Percentiles rank a stretch among this genome's conserved stretches.
These are phyloP conservation scores for Molossus alvarezi DNA, from an alignment of 2,797 vertebrate genomes.

Conservation along the genomic window DNA sequence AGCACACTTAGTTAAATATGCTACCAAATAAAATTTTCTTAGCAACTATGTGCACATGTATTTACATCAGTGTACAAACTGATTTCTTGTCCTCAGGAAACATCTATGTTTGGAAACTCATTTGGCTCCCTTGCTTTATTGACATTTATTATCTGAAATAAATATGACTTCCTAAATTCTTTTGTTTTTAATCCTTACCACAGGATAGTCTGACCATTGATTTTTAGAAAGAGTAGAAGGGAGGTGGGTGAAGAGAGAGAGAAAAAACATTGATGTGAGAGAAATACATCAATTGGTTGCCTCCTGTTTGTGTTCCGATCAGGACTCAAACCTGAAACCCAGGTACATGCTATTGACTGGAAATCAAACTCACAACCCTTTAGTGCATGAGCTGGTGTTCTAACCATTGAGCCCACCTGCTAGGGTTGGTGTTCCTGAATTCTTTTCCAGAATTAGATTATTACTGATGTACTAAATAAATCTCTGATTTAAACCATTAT, in stretches of 20 bases:
- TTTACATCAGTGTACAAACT: neutral
- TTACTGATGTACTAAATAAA: neutral
- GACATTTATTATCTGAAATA: slow-evolving; percentile 4
- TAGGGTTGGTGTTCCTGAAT: neutral
- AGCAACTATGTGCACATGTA: neutral
- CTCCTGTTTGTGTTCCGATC: too few species aligned
- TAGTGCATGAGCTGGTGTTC: too few species aligned
- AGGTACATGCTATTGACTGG: too few species aligned
- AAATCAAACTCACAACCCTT: too few species aligned
- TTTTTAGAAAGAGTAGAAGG: too few species aligned
- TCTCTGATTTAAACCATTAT: neutral
- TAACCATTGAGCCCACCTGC: too few species aligned
- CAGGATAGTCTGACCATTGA: too few species aligned
- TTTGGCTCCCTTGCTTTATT: neutral
- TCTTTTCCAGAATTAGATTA: neutral
- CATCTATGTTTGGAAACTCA: neutral
- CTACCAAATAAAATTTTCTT: slow-evolving; percentile 37
- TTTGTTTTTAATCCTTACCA: neutral
- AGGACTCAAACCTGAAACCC: too few species aligned
- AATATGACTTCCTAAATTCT: neutral
- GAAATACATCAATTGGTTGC: too few species aligned
- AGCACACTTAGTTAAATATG: neutral
- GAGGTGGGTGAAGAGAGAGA: too few species aligned
- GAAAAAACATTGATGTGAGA: too few species aligned
- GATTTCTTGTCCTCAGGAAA: slow-evolving; percentile 10